Evolutionary conservation across 2,113 vertebrate species (phyloP), one percentile per base, ranked within the genome.

Genomic region (Psilopsiagon aurifrons): DNA sequence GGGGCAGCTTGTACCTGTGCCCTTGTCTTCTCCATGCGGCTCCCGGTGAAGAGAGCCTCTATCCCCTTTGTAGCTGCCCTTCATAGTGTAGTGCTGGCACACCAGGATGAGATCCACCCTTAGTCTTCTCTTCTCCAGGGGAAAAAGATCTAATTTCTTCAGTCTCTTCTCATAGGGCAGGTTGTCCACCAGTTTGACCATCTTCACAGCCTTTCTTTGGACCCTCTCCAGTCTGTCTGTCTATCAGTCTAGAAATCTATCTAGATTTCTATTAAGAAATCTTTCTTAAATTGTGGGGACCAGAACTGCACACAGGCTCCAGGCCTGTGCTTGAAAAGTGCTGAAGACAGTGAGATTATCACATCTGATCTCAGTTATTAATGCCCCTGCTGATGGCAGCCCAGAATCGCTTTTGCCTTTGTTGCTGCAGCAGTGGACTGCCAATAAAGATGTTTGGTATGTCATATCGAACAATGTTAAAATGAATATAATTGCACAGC

Each of bases 291-390:
- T 20, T 52, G 13, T 2, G 4, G 51, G 19, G 8, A 29, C 10
- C 55, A 68, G 75, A 92, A 29, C 16, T 22, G 64, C 18, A 20
- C 73, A 27, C 29, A 55, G 66, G 19, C 17, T 49, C 10, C 66
- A 44, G 13, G 27, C 33, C 33, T 41, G 41, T 1, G 52, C n/a
- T 25, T 44, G 71, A 19, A 7, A 39, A 35, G 24, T 0, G 0
- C 83, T 25, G n/a, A 74, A 20, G 18, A 1, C 1, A 55, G 19
- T 20, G 37, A n/a, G 13, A 4, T n/a, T 31, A 41, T 68, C 28
- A 6, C 10, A 4, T 71, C 51, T 83, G 59, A 3, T 55, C 47
- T 86, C 76, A 24, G 57, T 37, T 37, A 35, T 31, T 63, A 71
- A 31, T 13, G 52, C 14, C 37, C 7, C 24, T n/a, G 16, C 2